A percentile compares a stretch with the other conserved stretches of the same genome.
Evolutionary conservation across 2,797 vertebrate genomes (phyloP).

Genomic region (Synanceia verrucosa): DNA sequence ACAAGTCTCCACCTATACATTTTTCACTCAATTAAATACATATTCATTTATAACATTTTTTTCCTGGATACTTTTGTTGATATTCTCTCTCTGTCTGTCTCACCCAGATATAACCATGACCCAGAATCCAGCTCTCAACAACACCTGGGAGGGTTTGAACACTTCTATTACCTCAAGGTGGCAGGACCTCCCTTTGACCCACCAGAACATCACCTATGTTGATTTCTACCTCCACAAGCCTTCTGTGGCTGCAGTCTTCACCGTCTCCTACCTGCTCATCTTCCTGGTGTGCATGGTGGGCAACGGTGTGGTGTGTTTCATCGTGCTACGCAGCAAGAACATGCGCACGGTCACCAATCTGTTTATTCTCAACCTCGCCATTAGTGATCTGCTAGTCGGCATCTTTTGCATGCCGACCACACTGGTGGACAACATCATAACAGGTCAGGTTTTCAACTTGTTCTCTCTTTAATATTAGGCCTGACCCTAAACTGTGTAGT

Average conservation of each 20-base stretch:
- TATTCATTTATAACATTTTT: no score
- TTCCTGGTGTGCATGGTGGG: conserved; percentile 93
- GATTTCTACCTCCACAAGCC: conserved; percentile 91
- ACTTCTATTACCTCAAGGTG: conserved; percentile 53
- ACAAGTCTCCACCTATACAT: no score
- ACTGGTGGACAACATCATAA: conserved; percentile 93
- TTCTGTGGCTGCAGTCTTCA: conserved; percentile 86
- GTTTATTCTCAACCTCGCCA: conserved; percentile 93
- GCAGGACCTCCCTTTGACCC: conserved; percentile 31
- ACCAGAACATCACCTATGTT: conserved; percentile 85
- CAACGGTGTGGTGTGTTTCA: conserved; percentile 89
- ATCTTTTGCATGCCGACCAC: conserved; percentile 97
- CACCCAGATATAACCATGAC: conserved; percentile 60
- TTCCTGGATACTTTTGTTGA: no score
- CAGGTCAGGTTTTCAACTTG: conserved; percentile 80
- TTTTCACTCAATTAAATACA: no score
- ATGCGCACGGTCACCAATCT: conserved; percentile 93
- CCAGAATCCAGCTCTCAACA: conserved; percentile 58
- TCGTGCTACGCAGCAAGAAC: conserved; percentile 85
- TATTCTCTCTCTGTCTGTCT: background rate
- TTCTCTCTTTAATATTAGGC: background rate
- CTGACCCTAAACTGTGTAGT: background rate
- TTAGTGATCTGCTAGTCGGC: conserved; percentile 93
- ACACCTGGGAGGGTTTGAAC: conserved; percentile 54
- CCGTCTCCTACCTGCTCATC: conserved; percentile 91